Evolutionary conservation across 2,113 vertebrate genomes (phyloP).

Genomic region (Muntiacus reevesi): DNA sequence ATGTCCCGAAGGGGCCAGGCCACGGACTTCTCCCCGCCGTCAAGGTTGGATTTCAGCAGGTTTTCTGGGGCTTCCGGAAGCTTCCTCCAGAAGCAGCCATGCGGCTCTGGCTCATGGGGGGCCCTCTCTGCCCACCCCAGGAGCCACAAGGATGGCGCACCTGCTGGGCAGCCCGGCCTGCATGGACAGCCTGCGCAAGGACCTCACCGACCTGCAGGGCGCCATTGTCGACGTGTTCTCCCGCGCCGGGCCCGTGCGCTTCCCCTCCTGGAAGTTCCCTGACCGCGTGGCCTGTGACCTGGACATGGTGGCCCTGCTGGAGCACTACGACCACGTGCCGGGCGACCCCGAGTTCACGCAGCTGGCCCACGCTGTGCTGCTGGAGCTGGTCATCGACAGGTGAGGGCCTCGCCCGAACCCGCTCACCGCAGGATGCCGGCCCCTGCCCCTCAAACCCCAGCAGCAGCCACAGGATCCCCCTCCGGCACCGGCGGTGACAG

Average conservation of each 20-base stretch:
- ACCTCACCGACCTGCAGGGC: constrained; percentile 92
- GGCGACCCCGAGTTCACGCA: constrained; percentile 87
- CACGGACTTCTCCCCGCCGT: neutral
- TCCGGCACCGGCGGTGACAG: neutral
- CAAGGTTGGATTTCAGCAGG: neutral
- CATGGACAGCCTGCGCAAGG: constrained; percentile 90
- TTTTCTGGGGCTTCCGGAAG: neutral
- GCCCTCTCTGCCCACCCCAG: neutral
- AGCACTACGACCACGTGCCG: constrained; percentile 86
- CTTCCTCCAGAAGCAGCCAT: neutral
- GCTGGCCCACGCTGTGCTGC: constrained; percentile 89
- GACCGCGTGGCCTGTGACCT: constrained; percentile 89
- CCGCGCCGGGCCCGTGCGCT: constrained; percentile 83
- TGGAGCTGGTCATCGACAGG: constrained; percentile 96
- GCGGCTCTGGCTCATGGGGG: neutral
- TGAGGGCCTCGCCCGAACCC: constrained; percentile 63
- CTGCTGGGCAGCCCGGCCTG: constrained; percentile 86
- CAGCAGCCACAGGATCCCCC: neutral
- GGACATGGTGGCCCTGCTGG: constrained; percentile 87
- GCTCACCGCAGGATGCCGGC: neutral
- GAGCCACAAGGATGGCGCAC: constrained; percentile 71
- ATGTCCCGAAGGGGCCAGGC: neutral
- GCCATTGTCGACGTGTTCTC: constrained; percentile 89
- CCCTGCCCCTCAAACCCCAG: neutral
- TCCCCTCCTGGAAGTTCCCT: constrained; percentile 95